Evolutionary conservation across 2,888 invertebrate genomes (phyloP).

Genomic region (Catonia carolina): DNA sequence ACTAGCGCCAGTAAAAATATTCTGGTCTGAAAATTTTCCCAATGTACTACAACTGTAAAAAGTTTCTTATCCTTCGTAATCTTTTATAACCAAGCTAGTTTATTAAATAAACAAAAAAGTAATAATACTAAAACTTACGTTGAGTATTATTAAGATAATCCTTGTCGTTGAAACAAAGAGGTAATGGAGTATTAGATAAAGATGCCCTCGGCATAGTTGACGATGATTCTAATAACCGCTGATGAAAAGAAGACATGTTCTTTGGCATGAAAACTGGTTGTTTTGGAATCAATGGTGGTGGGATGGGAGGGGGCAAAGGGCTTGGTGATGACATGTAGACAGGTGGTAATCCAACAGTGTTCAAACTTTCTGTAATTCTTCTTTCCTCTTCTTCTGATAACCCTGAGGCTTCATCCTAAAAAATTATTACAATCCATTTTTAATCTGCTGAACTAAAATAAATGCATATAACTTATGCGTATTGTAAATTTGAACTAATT

Average conservation of each 20-base stretch:
- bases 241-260: too few species aligned
- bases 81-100: too few species aligned
- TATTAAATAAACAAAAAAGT: background rate
- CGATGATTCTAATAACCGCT: too few species aligned
- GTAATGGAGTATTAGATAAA: too few species aligned
- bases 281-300: background rate
- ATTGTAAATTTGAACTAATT: too few species aligned
- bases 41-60: too few species aligned
- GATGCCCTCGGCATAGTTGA: too few species aligned
- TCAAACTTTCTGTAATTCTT: conserved; percentile 10
- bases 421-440: background rate
- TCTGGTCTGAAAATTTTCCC: too few species aligned
- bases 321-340: background rate
- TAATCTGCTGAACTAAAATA: background rate
- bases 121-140: conserved; percentile 9
- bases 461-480: too few species aligned
- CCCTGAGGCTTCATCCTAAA: conserved; percentile 1
- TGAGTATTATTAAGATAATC: background rate
- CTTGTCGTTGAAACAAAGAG: background rate
- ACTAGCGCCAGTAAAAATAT: too few species aligned
- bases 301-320: conserved; percentile 9
- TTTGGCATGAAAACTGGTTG: background rate
- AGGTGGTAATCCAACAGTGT: conserved; percentile 23
- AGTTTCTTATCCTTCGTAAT: too few species aligned
- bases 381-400: conserved; percentile 22